Conservation (phyloP, 2,888 invertebrate genomes). For the Habrosyne pyritoides region DNA sequence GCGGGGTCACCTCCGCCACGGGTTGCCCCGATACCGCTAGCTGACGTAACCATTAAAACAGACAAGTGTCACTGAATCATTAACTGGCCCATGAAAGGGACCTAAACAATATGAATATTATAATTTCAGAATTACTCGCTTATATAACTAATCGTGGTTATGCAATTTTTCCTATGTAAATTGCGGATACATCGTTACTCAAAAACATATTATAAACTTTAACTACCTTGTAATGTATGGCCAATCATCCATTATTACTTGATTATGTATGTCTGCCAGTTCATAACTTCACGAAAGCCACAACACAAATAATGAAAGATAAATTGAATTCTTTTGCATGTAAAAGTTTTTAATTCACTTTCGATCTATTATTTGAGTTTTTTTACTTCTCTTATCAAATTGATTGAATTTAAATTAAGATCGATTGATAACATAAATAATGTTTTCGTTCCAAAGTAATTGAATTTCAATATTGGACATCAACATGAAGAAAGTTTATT, state of each 20-base stretch:
- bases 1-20: constrained; percentile 68
- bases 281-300: constrained; percentile 14
- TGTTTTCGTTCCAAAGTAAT: constrained; percentile 11
- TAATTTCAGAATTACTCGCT: neutral
- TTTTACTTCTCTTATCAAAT: constrained; percentile 37
- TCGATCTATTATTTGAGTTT: constrained; percentile 43
- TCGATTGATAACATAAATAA: constrained; percentile 26
- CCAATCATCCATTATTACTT: constrained; percentile 12
- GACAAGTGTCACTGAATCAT: constrained; percentile 26
- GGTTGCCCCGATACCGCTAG: constrained; percentile 43
- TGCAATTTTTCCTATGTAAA: too few species aligned
- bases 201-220: neutral
- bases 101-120: neutral
- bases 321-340: constrained; percentile 44
- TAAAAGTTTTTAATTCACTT: constrained; percentile 50
- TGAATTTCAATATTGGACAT: constrained; percentile 28
- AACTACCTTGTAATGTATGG: neutral
- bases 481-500: constrained; percentile 11
- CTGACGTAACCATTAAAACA: constrained; percentile 32
- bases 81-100: constrained; percentile 34
- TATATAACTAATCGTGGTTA: neutral
- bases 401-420: constrained; percentile 32
- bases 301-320: constrained; percentile 34
- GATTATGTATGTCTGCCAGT: constrained; percentile 35
- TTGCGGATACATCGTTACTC: neutral